A percentile compares a stretch with the other conserved stretches of the same genome.
phyloP scores from a whole-genome alignment of 2,113 vertebrate genomes.

The Marmota monax region DNA sequence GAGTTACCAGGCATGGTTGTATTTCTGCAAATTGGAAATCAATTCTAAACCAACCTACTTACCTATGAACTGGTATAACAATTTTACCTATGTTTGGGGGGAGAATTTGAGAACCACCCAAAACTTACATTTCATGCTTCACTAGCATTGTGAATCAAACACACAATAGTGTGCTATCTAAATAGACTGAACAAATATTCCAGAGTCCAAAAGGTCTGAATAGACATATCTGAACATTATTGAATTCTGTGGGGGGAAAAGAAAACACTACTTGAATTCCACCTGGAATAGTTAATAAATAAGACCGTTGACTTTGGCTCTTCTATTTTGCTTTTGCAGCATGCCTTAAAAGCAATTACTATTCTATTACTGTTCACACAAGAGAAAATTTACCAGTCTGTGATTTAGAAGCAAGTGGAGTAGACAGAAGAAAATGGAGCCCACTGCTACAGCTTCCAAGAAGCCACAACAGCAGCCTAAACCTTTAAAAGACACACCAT shows the following conservation, averaged over 20 bases:
- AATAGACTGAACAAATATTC: constrained; percentile 32
- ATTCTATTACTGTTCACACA: constrained; percentile 72
- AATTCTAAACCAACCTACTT: neutral
- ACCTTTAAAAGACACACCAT: constrained; percentile 44
- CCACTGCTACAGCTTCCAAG: constrained; percentile 36
- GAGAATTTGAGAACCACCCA: constrained; percentile 34
- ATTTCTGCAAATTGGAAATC: constrained; percentile 50
- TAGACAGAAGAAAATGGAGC: constrained; percentile 60
- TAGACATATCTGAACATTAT: neutral
- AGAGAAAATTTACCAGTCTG: constrained; percentile 71
- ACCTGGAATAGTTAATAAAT: constrained; percentile 62
- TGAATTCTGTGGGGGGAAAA: neutral
- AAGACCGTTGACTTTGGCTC: constrained; percentile 10
- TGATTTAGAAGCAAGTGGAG: constrained; percentile 72
- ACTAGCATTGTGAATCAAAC: constrained; percentile 37
- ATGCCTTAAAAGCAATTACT: constrained; percentile 76
- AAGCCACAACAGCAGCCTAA: constrained; percentile 38
- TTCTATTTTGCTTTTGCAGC: constrained; percentile 62
- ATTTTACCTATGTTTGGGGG: constrained; percentile 51
- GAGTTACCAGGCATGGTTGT: neutral
- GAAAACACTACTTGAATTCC: neutral
- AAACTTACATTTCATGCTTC: constrained; percentile 63
- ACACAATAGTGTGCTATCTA: constrained; percentile 8
- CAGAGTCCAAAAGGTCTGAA: constrained; percentile 18
- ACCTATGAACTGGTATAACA: neutral